Evolutionary conservation across 2,113 vertebrate species (phyloP), one percentile per base, ranked within the genome.

Genomic region (Microtus ochrogaster): DNA sequence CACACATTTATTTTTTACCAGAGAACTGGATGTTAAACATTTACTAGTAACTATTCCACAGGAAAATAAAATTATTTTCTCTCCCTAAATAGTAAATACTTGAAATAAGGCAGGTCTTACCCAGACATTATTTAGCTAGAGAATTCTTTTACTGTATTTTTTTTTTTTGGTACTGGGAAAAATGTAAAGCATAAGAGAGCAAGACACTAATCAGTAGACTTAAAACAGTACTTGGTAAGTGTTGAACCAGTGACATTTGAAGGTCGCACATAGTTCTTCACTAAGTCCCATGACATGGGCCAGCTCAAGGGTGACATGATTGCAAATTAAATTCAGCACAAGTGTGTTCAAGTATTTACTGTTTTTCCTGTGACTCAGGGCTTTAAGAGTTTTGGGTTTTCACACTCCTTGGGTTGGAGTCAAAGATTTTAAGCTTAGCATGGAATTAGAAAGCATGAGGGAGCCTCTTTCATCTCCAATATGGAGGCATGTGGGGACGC

Each of bases 341-440:
- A 78, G 41, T 58, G 28, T 61, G 10, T 61, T 41, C 39, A 10
- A 73, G n/a, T 61, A 73, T 88, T 94, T 92, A 28, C 73, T 94
- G 65, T 73, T 81, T 89, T 94, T 91, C 39, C 89, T 47, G 70
- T 41, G 65, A 96, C 91, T 76, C 41, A 26, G 58, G 36, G 26
- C 28, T 83, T 94, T 87, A 87, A 94, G 86, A 47, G 30, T 74
- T 94, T 94, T 55, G 22, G 89, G 73, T 94, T 95, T 77, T 68
- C 41, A 92, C 82, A 21, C 6, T 10, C 58, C 3, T 24, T 19
- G 39, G 91, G 72, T 94, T 91, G 89, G 61, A 96, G 63, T 89
- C 55, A 89, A 93, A 97, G 68, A 91, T 90, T 96, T 91, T 91
- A 87, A n/a, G n/a, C 63, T 87, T 96, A 96, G 33, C 13, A 78